These are phyloP conservation scores for Triplophysa tibetana DNA, from an alignment of 2,113 vertebrate species.

Conservation along the genomic window DNA sequence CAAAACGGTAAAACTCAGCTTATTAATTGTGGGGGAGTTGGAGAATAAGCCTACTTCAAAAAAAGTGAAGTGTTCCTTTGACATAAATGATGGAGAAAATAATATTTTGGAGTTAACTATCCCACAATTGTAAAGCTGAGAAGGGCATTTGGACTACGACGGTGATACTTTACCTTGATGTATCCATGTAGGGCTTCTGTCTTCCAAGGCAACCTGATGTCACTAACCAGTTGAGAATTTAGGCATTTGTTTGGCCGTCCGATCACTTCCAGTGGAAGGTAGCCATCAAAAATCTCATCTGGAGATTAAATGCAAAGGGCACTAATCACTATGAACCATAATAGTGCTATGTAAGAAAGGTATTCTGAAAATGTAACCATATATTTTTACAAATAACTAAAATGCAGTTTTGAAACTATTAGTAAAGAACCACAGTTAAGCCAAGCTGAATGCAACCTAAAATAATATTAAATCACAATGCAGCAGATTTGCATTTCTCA, in stretches of 20 bases:
- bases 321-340: background rate
- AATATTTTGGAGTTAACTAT: too few relatives aligned
- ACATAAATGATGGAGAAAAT: too few relatives aligned
- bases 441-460: background rate
- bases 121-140: background rate
- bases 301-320: slow-evolving; percentile 15
- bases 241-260: slow-evolving; percentile 49
- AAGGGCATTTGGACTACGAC: background rate
- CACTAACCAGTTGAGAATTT: slow-evolving; percentile 57
- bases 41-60: too few relatives aligned
- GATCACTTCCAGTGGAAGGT: slow-evolving; percentile 65
- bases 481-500: too few relatives aligned
- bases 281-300: slow-evolving; percentile 67
- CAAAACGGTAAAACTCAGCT: too few relatives aligned
- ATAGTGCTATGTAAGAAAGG: background rate
- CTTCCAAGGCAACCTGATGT: slow-evolving; percentile 66
- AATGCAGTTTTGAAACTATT: background rate
- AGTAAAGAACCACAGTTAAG: background rate
- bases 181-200: slow-evolving; percentile 65
- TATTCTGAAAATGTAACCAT: background rate
- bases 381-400: background rate
- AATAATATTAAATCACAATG: too few relatives aligned
- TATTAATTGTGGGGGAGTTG: too few relatives aligned
- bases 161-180: slow-evolving; percentile 63
- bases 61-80: too few relatives aligned